These are phyloP conservation scores for Cryptosula pallasiana DNA, from an alignment of 2,888 invertebrate species.

Conservation along the genomic window DNA sequence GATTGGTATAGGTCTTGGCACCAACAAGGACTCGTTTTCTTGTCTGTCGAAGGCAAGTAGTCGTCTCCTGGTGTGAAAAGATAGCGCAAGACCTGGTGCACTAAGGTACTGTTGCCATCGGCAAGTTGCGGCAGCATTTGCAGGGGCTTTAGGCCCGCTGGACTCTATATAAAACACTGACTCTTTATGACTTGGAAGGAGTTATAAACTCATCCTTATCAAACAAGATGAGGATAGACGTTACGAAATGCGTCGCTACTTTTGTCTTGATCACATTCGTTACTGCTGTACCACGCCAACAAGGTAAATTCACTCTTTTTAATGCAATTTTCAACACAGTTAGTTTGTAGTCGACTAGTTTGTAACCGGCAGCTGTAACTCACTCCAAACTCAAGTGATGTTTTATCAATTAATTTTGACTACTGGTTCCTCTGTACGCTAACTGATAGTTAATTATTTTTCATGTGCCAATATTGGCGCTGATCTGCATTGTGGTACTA, in stretches of 20 bases:
- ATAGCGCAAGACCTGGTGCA: neutral
- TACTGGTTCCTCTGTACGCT: neutral
- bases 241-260: neutral
- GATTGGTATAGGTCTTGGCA: slow-evolving; percentile 20
- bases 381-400: neutral
- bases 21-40: slow-evolving; percentile 21
- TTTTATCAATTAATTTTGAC: neutral
- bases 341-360: no score
- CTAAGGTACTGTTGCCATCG: neutral
- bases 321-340: neutral
- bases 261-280: neutral
- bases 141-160: slow-evolving; percentile 18
- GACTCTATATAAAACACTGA: neutral
- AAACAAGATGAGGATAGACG: neutral
- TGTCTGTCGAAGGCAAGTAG: slow-evolving; percentile 18
- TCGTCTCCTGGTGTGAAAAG: slow-evolving; percentile 21
- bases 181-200: neutral
- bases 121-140: neutral
- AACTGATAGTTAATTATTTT: neutral
- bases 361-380: no score
- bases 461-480: neutral
- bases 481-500: neutral
- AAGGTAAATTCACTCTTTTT: neutral
- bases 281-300: slow-evolving; percentile 12
- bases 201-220: slow-evolving; percentile 17